Evolutionary conservation across 1,140 invertebrate genomes (phyloP).

Genomic region (Ceratina australensis): DNA sequence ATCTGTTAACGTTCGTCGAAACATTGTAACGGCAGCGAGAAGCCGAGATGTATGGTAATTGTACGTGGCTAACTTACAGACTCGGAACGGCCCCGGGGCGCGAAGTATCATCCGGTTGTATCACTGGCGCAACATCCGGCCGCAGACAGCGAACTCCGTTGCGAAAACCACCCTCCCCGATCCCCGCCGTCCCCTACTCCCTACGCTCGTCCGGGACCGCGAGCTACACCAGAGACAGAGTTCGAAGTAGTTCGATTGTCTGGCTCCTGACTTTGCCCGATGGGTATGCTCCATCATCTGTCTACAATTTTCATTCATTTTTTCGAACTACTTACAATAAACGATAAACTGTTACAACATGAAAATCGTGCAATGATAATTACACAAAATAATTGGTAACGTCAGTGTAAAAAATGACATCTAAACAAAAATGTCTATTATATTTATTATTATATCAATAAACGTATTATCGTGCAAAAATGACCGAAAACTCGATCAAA

Average conservation of each 20-base stretch:
- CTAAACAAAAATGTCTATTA: too few relatives aligned
- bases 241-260: conserved; percentile 58
- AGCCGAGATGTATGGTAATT: conserved; percentile 75
- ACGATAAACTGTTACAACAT: too few relatives aligned
- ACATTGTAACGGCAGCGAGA: conserved; percentile 64
- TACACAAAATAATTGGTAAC: too few relatives aligned
- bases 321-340: too few relatives aligned
- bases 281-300: conserved; percentile 9
- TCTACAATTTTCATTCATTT: too few relatives aligned
- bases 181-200: conserved; percentile 44
- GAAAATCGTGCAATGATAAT: too few relatives aligned
- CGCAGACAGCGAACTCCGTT: conserved; percentile 62
- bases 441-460: too few relatives aligned
- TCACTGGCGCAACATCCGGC: conserved; percentile 69
- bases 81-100: conserved; percentile 70
- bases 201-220: conserved; percentile 1
- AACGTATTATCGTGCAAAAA: too few relatives aligned
- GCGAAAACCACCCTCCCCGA: conserved; percentile 60
- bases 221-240: conserved; percentile 58
- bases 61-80: conserved; percentile 75
- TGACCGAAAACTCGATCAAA: too few relatives aligned
- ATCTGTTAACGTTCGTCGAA: conserved; percentile 69
- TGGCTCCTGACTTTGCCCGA: conserved; percentile 44
- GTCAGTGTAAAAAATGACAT: too few relatives aligned
- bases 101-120: conserved; percentile 69